Base-by-base conservation (phyloP, 2,888 invertebrate species). In the Mesoligia furuncula region DNA sequence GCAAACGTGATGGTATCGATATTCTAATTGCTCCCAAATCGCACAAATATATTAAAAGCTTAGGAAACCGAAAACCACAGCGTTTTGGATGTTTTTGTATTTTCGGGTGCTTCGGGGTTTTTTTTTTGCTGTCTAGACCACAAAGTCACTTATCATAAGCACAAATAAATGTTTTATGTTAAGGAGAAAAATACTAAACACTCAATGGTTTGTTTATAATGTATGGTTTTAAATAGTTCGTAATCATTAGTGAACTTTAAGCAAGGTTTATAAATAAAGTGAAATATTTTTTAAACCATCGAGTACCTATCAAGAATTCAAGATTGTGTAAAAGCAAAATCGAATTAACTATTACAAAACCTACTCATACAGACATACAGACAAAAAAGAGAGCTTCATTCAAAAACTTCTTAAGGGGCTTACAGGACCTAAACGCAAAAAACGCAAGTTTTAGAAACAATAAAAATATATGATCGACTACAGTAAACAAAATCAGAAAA, bases 401-500 rank as follows among this genome's bases (percentile, higher is more conserved):
- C 27, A 36, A 48, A 79, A 79, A 57, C 0, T 9, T 76, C 71
- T n/a, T n/a, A n/a, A n/a, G n/a, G n/a, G n/a, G n/a, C n/a, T n/a
- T n/a, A n/a, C n/a, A n/a, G n/a, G n/a, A n/a, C n/a, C n/a, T n/a
- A n/a, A n/a, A n/a, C n/a, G n/a, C n/a, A n/a, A n/a, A n/a, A n/a
- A n/a, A n/a, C n/a, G n/a, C n/a, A n/a, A n/a, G n/a, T n/a, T n/a
- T n/a, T n/a, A n/a, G n/a, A n/a, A n/a, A n/a, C n/a, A n/a, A n/a
- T n/a, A n/a, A n/a, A n/a, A n/a, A n/a, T n/a, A n/a, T n/a, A n/a
- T n/a, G n/a, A n/a, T n/a, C n/a, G n/a, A n/a, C n/a, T n/a, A n/a
- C n/a, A n/a, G n/a, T n/a, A n/a, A n/a, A n/a, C n/a, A n/a, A n/a
- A n/a, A n/a, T n/a, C n/a, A n/a, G n/a, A n/a, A n/a, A n/a, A n/a